phyloP scores from a whole-genome alignment of 2,113 vertebrate species.

The Actinemys pallida region DNA sequence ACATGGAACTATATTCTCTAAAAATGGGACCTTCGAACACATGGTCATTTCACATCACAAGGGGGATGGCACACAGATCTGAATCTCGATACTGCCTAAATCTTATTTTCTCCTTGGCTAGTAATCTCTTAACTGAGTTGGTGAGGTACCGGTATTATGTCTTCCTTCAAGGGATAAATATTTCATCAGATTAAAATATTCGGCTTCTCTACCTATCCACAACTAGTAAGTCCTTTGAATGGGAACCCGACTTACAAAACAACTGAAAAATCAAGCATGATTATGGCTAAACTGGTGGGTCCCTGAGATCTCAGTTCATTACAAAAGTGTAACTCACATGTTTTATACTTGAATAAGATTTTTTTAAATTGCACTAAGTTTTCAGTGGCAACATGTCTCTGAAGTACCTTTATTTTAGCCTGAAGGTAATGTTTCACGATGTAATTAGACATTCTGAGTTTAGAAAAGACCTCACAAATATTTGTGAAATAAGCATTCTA shows the following conservation, averaged over 20 bases:
- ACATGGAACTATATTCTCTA: not conserved
- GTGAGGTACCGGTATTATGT: not conserved
- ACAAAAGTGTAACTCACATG: rapidly evolving
- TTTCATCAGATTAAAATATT: not conserved
- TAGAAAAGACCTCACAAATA: not conserved
- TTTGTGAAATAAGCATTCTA: not conserved
- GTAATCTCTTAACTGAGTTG: not conserved
- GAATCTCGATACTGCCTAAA: not conserved
- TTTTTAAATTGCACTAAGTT: not conserved
- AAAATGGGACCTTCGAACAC: constrained; percentile 4
- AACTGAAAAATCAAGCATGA: not conserved
- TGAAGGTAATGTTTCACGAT: not conserved
- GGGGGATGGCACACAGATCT: not conserved
- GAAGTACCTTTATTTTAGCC: constrained; percentile 8
- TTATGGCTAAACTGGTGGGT: not conserved
- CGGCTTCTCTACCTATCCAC: not conserved
- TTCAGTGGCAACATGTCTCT: not conserved
- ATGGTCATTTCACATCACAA: not conserved
- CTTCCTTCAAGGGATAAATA: not conserved
- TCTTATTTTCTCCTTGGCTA: not conserved
- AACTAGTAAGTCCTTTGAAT: not conserved
- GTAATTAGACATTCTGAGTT: not conserved
- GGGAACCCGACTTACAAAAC: not conserved
- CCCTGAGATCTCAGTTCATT: not conserved
- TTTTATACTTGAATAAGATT: not conserved